Evolutionary conservation across 1,140 invertebrate species (phyloP), one percentile per base, ranked within the genome.

Genomic region (Papilio polytes): DNA sequence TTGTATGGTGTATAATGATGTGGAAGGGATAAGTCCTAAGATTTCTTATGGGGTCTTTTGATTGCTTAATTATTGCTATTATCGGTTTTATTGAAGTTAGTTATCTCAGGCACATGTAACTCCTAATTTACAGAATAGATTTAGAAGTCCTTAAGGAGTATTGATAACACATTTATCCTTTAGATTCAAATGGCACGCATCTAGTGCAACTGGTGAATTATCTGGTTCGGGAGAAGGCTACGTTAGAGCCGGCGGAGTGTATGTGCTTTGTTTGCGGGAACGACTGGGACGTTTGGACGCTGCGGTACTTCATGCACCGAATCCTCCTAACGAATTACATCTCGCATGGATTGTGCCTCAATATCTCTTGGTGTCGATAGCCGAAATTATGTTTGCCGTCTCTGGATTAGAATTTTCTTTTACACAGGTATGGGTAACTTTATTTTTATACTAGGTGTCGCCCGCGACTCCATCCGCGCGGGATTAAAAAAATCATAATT

Each of bases 351-450:
- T 98, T 80, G 91, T 99, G n/a, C 98, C 98, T 0, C 98, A 99
- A 90, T 98, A 98, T 90, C 88, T 98, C 20, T 94, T 99, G 0
- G 97, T 99, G 59, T 98, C 98, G 0, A 93, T 97, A n/a, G 98
- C 96, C 0, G 96, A 96, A 85, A 95, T 99, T 18, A 97, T 99
- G 96, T 99, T 99, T 90, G 98, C 98, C 0, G 96, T 99, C 1
- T 99, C 98, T 0, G 98, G 98, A 9, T 94, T 99, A 0, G 97
- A 98, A 84, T 99, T 99, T 94, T 98, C 98, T 0, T 99, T 99
- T 90, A 97, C 97, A 0, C 97, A 99, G 96, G 98, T 93, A 82
- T 51, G 18, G 12, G 48, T 44, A 36, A 77, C 26, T 44, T 76
- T 26, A 51, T 78, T 41, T 78, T 18, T 63, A 41, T 26, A 26